A percentile compares a stretch with the other conserved stretches of the same genome.
Conservation (phyloP, 2,797 vertebrate genomes). For the Anguilla marmorata region DNA sequence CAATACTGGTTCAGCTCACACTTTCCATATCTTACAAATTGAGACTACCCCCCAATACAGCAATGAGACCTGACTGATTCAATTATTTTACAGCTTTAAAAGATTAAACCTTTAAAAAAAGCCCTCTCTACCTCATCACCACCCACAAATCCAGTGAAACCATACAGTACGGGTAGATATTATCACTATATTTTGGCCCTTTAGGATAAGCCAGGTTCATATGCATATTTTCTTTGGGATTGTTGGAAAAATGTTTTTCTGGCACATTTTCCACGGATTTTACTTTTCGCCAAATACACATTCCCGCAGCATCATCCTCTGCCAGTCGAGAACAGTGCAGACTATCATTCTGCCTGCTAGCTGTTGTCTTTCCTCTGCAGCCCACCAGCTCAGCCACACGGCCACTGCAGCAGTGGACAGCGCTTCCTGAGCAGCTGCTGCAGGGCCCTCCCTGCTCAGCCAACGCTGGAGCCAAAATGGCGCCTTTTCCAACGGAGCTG, state of each 20-base stretch:
- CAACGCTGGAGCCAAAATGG: not conserved
- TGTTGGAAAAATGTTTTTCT: not conserved
- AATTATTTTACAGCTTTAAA: constrained; percentile 23
- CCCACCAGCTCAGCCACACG: not conserved
- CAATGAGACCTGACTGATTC: not conserved
- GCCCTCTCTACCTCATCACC: not conserved
- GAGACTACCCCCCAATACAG: not conserved
- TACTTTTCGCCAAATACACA: not conserved
- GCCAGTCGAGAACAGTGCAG: not conserved
- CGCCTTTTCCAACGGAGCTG: not conserved
- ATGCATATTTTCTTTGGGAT: not conserved
- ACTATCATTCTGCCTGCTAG: not conserved
- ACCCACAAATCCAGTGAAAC: not conserved
- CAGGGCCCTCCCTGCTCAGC: not conserved
- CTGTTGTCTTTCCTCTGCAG: not conserved
- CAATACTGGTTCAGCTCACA: not conserved
- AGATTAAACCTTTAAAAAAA: not conserved
- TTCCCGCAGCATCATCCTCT: not conserved
- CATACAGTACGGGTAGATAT: not conserved
- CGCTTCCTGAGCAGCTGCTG: not conserved
- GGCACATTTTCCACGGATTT: not conserved
- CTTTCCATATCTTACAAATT: not conserved
- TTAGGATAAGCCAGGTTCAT: not conserved
- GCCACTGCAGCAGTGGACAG: not conserved
- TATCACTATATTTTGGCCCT: not conserved